phyloP scores from a whole-genome alignment of 1,140 invertebrate species.

The Callitettix versicolor region DNA sequence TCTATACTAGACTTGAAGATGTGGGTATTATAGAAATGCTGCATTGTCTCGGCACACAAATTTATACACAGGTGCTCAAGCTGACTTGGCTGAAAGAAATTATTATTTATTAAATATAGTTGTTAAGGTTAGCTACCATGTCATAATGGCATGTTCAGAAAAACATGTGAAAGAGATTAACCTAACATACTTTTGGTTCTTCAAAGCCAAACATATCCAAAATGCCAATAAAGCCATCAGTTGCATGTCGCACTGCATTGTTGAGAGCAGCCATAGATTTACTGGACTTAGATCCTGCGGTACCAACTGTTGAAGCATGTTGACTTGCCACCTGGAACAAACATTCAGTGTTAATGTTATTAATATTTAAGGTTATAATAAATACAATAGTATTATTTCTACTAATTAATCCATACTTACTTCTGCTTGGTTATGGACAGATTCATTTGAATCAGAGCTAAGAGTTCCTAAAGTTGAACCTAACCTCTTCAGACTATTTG shows the following conservation, averaged over 20 bases:
- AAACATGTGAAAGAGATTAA: neutral
- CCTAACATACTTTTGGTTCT: slow-evolving; percentile 56
- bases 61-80: slow-evolving; percentile 91
- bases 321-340: slow-evolving; percentile 53
- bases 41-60: slow-evolving; percentile 92
- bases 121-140: too few relatives aligned
- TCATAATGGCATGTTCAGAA: too few relatives aligned
- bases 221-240: slow-evolving; percentile 89
- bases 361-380: too few relatives aligned
- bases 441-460: slow-evolving; percentile 83
- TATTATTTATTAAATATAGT: neutral
- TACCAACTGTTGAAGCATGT: slow-evolving; percentile 76
- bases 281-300: slow-evolving; percentile 70
- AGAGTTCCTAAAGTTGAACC: slow-evolving; percentile 82
- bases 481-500: slow-evolving; percentile 81
- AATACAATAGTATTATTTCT: too few relatives aligned
- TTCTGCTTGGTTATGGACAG: slow-evolving; percentile 78
- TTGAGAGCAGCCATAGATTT: slow-evolving; percentile 77
- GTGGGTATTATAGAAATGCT: slow-evolving; percentile 94
- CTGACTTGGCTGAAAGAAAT: slow-evolving; percentile 54
- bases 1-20: slow-evolving; percentile 91
- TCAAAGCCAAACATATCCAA: slow-evolving; percentile 95
- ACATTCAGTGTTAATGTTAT: neutral
- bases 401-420: too few relatives aligned
- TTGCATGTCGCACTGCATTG: slow-evolving; percentile 78